These are phyloP conservation scores for Musca vetustissima DNA, from an alignment of 1,140 invertebrate species.

Conservation along the genomic window DNA sequence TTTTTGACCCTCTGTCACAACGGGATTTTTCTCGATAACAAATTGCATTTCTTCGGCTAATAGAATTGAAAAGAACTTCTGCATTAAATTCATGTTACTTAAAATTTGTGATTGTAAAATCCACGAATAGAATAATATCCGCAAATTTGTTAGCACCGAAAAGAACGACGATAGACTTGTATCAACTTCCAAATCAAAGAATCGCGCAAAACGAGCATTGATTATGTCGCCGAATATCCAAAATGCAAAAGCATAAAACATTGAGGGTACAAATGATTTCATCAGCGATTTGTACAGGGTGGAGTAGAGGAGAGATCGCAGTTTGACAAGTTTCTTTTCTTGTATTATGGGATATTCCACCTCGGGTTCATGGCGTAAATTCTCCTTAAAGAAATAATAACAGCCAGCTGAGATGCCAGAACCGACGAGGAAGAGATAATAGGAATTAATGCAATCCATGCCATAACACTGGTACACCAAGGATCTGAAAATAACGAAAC, in stretches of 20 bases:
- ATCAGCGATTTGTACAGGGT: constrained; percentile 62
- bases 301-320: constrained; percentile 61
- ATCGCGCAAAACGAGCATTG: constrained; percentile 30
- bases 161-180: constrained; percentile 38
- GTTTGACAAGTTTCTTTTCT: constrained; percentile 65
- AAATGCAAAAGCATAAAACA: constrained; percentile 58
- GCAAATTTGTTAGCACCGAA: constrained; percentile 33
- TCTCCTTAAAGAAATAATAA: constrained; percentile 65
- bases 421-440: constrained; percentile 64
- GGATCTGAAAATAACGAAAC: constrained; percentile 29
- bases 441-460: constrained; percentile 58
- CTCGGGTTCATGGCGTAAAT: constrained; percentile 59
- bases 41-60: constrained; percentile 69
- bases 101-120: constrained; percentile 68
- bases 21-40: constrained; percentile 56
- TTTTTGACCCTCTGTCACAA: constrained; percentile 11
- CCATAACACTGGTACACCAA: constrained; percentile 39
- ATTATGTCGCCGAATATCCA: constrained; percentile 35
- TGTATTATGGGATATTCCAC: constrained; percentile 69
- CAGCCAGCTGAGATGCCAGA: constrained; percentile 70
- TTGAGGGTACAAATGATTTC: constrained; percentile 62
- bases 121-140: constrained; percentile 67
- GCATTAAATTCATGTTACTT: constrained; percentile 69
- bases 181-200: constrained; percentile 38
- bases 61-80: constrained; percentile 68